These are phyloP conservation scores for Gonatopus flavifemur DNA, from an alignment of 1,140 invertebrate species.

Conservation along the genomic window DNA sequence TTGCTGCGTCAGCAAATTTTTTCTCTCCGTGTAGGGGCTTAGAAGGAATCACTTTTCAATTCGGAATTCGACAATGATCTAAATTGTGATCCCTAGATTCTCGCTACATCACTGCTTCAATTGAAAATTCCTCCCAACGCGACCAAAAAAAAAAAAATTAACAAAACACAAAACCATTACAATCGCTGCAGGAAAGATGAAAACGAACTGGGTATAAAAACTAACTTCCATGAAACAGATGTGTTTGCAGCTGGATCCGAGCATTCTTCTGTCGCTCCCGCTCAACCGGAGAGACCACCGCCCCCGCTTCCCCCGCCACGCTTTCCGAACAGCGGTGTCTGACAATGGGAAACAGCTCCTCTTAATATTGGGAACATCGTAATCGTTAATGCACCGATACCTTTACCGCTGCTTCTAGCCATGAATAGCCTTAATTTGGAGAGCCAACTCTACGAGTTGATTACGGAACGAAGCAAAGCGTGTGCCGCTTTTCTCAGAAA, in stretches of 20 bases:
- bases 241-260: constrained; percentile 66
- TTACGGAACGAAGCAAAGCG: constrained; percentile 59
- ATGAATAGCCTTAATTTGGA: constrained; percentile 53
- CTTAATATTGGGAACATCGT: constrained; percentile 58
- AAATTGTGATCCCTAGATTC: too few species aligned
- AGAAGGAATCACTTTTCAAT: too few species aligned
- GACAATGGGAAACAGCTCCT: constrained; percentile 65
- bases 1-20: too few species aligned
- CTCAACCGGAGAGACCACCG: constrained; percentile 62
- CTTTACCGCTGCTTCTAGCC: constrained; percentile 40
- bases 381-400: constrained; percentile 53
- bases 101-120: too few species aligned
- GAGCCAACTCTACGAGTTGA: constrained; percentile 59
- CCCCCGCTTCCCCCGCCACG: constrained; percentile 70
- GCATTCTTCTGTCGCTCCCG: constrained; percentile 64
- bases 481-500: constrained; percentile 62
- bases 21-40: too few species aligned
- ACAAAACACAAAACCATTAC: too few species aligned
- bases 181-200: too few species aligned
- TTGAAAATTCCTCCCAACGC: too few species aligned
- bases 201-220: too few species aligned
- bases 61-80: too few species aligned
- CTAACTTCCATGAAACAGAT: constrained; percentile 43
- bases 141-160: too few species aligned
- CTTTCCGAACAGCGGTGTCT: constrained; percentile 69